phyloP scores from a whole-genome alignment of 2,113 vertebrate genomes.

The Festucalex cinctus region DNA sequence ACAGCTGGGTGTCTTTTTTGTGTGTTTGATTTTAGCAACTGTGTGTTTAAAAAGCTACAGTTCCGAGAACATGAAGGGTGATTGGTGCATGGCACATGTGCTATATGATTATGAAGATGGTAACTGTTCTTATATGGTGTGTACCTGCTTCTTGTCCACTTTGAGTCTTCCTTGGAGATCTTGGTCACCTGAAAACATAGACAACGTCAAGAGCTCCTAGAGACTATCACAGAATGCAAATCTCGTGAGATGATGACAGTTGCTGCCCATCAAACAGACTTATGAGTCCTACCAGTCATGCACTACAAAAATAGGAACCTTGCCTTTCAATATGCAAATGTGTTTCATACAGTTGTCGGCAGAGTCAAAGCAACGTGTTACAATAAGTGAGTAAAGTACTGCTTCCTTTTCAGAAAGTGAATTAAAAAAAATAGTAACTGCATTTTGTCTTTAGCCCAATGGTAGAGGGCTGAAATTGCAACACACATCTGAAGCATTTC shows the following conservation, averaged over 20 bases:
- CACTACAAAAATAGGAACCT: neutral
- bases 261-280: neutral
- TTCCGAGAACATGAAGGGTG: slow-evolving; percentile 8
- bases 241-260: neutral
- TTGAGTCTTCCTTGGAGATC: slow-evolving; percentile 13
- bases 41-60: neutral
- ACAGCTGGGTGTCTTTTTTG: slow-evolving; percentile 7
- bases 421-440: too few species aligned
- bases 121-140: slow-evolving; percentile 40
- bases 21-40: neutral
- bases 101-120: slow-evolving; percentile 29
- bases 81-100: slow-evolving; percentile 14
- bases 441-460: too few species aligned
- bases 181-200: slow-evolving; percentile 47
- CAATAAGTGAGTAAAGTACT: too few species aligned
- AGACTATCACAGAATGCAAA: neutral
- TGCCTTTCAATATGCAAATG: neutral
- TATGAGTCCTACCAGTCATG: neutral
- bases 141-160: slow-evolving; percentile 63
- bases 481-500: too few species aligned
- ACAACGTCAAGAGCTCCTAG: slow-evolving; percentile 19
- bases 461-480: too few species aligned
- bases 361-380: neutral
- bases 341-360: neutral
- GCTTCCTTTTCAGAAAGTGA: too few species aligned